Percentiles rank a stretch among this genome's conserved stretches.
These are phyloP conservation scores for Amiota minor DNA, from an alignment of 2,888 invertebrate species.

Conservation along the genomic window DNA sequence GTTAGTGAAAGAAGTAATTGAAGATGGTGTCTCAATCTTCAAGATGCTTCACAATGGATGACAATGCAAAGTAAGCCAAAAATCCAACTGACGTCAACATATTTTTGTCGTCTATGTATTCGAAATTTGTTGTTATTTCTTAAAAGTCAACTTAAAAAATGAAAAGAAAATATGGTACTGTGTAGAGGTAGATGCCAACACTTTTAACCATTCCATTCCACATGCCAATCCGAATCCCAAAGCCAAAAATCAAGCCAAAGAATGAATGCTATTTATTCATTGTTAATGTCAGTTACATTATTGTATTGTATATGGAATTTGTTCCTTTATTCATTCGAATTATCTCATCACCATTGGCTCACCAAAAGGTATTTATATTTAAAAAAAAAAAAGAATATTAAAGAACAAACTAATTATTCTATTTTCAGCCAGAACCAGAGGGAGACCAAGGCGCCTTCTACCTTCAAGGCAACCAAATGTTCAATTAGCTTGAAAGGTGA, in stretches of 20 bases:
- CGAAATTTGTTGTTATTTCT: too few species aligned
- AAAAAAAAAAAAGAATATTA: background rate
- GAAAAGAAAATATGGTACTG: background rate
- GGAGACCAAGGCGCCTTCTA: background rate
- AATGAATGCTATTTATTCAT: constrained; percentile 9
- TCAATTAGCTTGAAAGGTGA: constrained; percentile 48
- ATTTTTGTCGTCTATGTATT: too few species aligned
- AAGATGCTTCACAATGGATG: too few species aligned
- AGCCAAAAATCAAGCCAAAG: background rate
- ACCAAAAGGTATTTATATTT: constrained; percentile 47
- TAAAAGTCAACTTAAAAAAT: background rate
- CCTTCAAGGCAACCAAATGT: constrained; percentile 47
- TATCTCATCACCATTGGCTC: too few species aligned
- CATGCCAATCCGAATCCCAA: background rate
- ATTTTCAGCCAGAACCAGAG: background rate
- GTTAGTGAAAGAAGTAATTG: too few species aligned
- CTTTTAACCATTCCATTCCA: background rate
- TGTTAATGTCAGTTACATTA: constrained; percentile 9
- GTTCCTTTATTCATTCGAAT: constrained; percentile 51
- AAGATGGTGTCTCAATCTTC: too few species aligned
- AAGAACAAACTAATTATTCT: too few species aligned
- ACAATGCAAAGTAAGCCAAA: too few species aligned
- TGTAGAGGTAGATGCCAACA: too few species aligned
- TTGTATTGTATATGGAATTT: background rate
- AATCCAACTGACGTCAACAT: too few species aligned